Evolutionary conservation across 35 echinoderm and acorn worm genomes (phyloP).

Genomic region (Apostichopus californicus): DNA sequence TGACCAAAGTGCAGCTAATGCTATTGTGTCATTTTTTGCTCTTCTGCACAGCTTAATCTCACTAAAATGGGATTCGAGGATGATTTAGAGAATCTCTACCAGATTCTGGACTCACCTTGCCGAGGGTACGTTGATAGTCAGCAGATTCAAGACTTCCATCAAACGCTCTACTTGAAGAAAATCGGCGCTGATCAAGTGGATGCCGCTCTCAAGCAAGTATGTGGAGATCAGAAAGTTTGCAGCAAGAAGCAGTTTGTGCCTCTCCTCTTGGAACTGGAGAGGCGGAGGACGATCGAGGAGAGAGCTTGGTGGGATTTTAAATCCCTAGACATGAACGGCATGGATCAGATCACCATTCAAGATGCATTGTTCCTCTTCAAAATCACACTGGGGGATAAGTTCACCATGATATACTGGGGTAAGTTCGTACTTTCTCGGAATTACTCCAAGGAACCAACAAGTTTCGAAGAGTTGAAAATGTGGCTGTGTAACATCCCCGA

Average conservation of each 20-base stretch:
- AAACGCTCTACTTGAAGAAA: constrained; percentile 68
- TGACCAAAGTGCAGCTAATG: too few relatives aligned
- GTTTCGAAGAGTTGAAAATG: constrained; percentile 87
- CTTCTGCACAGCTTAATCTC: too few relatives aligned
- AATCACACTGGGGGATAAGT: constrained; percentile 87
- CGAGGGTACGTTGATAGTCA: constrained; percentile 77
- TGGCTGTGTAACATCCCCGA: constrained; percentile 86
- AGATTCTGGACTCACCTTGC: constrained; percentile 66
- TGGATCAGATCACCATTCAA: constrained; percentile 74
- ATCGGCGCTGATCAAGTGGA: constrained; percentile 77
- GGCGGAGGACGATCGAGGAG: constrained; percentile 74
- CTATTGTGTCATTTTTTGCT: too few relatives aligned
- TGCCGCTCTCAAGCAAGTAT: constrained; percentile 20
- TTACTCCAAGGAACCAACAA: constrained; percentile 64
- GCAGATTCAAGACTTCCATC: constrained; percentile 81
- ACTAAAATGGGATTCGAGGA: constrained; percentile 50
- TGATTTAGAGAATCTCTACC: constrained; percentile 79
- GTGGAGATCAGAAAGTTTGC: constrained; percentile 26
- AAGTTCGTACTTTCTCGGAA: constrained; percentile 76
- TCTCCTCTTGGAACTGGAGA: constrained; percentile 88
- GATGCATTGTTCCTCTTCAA: constrained; percentile 91
- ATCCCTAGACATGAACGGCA: constrained; percentile 79
- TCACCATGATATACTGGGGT: constrained; percentile 81
- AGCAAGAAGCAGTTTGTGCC: constrained; percentile 72
- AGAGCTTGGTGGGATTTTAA: constrained; percentile 97